These are phyloP conservation scores for Scomber japonicus DNA, from an alignment of 2,113 vertebrate species.

Conservation along the genomic window DNA sequence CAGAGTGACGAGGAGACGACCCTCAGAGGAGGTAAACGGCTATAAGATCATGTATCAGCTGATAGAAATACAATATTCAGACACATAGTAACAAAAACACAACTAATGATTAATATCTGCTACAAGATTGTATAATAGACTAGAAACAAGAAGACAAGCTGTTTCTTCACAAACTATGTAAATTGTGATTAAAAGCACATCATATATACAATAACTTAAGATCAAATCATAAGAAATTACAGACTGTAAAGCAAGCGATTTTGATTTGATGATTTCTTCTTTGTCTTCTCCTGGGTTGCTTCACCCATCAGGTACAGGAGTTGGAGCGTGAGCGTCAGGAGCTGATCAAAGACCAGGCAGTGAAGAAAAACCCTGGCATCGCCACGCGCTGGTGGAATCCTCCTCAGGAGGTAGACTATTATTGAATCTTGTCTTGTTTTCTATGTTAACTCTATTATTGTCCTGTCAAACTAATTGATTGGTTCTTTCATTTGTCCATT, in stretches of 20 bases:
- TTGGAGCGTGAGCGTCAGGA: constrained; percentile 95
- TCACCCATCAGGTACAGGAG: constrained; percentile 81
- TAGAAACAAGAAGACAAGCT: too few species aligned
- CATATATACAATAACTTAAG: too few species aligned
- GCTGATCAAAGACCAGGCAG: constrained; percentile 94
- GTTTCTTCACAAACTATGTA: too few species aligned
- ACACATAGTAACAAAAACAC: background rate
- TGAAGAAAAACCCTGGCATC: constrained; percentile 95
- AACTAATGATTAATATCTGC: too few species aligned
- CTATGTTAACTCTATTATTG: background rate
- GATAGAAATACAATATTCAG: constrained; percentile 1
- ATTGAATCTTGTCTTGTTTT: background rate
- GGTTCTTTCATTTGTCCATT: constrained; percentile 2
- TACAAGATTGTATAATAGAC: too few species aligned
- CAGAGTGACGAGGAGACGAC: constrained; percentile 90
- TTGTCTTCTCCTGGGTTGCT: background rate
- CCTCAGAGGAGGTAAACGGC: constrained; percentile 89
- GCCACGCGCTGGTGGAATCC: constrained; percentile 98
- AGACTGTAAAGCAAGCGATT: too few species aligned
- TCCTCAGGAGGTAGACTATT: constrained; percentile 89
- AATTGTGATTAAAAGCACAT: too few species aligned
- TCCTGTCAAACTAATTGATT: background rate
- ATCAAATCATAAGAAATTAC: too few species aligned
- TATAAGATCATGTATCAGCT: background rate
- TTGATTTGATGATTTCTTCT: too few species aligned